Base-by-base conservation (phyloP, 2,113 vertebrate species). In the Tachycineta bicolor region DNA sequence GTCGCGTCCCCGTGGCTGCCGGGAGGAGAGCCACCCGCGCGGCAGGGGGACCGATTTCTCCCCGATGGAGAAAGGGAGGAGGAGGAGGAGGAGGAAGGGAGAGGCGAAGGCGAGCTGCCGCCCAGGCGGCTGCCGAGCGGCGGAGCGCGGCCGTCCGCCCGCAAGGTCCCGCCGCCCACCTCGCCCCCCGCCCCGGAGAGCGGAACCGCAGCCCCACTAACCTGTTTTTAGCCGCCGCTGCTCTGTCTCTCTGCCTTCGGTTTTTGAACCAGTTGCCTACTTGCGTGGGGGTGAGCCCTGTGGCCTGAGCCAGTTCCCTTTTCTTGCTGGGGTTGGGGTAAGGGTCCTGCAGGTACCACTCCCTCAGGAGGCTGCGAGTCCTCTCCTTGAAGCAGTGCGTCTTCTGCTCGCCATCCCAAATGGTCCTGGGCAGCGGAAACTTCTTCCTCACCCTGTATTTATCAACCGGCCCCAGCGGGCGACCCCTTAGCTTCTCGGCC, bases 191-290 rank as follows among this genome's bases (percentile, higher is more conserved):
- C 18, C 83, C 79, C 79, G 60, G 25, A 65, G 76, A 15, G 8
- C 17, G 52, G 46, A 21, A 47, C 49, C 19, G 41, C 56, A 46
- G 83, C 69, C 68, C 73, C 95, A 99, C 99, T 98, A 97, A 99
- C 99, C 99, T 99, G 99, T 99, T 99, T 97, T 99, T 99, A 93
- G 99, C 99, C 75, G 99, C 99, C 60, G 99, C 99, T 16, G 99
- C 99, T 98, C 99, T 99, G 98, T 99, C 99, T 98, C 99, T 98
- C 98, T 99, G 99, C 98, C 99, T 98, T 95, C 99, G 99, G 97
- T 99, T 99, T 98, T 99, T 99, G 98, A 99, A 99, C 99, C 99
- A 99, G 98, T 99, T 99, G 96, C 99, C 99, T 98, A 99, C 99
- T 98, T 99, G 99, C 96, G 99, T 99, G 77, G 99, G 99, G 96